phyloP scores from a whole-genome alignment of 2,113 vertebrate species.

The Candoia aspera region DNA sequence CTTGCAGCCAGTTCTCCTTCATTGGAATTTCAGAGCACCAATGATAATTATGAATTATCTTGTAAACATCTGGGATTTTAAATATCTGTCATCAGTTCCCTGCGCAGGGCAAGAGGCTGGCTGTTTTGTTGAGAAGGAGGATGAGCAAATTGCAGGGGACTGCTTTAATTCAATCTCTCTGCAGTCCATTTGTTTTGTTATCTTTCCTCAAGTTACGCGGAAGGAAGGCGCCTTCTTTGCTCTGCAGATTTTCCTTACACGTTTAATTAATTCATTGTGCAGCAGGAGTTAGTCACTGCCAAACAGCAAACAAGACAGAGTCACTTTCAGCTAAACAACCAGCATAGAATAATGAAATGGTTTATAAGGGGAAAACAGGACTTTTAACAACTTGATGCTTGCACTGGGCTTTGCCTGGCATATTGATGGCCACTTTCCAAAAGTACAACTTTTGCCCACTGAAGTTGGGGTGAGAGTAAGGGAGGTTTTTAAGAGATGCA shows the following conservation, averaged over 20 bases:
- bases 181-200: background rate
- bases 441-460: background rate
- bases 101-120: background rate
- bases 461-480: background rate
- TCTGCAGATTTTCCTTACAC: background rate
- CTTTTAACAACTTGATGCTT: background rate
- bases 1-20: background rate
- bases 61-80: constrained; percentile 21
- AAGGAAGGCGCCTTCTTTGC: background rate
- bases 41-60: background rate
- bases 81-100: constrained; percentile 11
- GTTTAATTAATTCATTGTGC: background rate
- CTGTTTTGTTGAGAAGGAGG: background rate
- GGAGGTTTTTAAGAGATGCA: background rate
- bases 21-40: background rate
- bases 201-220: background rate
- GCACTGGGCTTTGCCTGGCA: background rate
- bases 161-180: background rate
- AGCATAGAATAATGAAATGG: background rate
- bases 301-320: background rate
- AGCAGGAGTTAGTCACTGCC: background rate
- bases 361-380: background rate
- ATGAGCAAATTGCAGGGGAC: background rate
- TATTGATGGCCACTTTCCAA: background rate
- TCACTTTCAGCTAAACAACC: background rate